These are phyloP conservation scores for Allolobophora icterica DNA, from an alignment of 2,888 invertebrate species.

Conservation along the genomic window DNA sequence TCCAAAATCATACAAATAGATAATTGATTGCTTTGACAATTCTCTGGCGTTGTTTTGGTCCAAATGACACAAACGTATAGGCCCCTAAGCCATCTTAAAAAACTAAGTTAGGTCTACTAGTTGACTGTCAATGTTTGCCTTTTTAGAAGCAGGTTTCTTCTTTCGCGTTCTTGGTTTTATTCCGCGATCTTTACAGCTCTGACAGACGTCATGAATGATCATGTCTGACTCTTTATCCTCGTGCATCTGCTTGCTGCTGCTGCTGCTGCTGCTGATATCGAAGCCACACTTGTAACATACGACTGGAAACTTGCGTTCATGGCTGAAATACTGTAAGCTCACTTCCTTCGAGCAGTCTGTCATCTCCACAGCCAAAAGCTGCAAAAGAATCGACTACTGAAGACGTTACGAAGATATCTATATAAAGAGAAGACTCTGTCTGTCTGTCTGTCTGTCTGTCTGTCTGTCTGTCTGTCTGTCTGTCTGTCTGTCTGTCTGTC, in stretches of 20 bases:
- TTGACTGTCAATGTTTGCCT: neutral
- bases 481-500: too few relatives aligned
- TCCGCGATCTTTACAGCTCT: neutral
- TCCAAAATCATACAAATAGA: neutral
- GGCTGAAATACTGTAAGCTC: neutral
- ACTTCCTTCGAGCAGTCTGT: conserved; percentile 2
- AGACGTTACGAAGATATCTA: neutral
- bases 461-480: too few relatives aligned
- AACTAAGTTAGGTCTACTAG: too few relatives aligned
- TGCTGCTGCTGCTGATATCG: conserved; percentile 5
- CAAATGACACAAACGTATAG: too few relatives aligned
- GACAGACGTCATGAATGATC: conserved; percentile 9
- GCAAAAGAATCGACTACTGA: neutral
- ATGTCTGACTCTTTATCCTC: neutral
- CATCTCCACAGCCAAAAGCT: neutral
- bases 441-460: too few relatives aligned
- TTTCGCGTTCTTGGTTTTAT: neutral
- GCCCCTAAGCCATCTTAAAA: too few relatives aligned
- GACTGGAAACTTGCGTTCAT: neutral
- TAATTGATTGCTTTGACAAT: too few relatives aligned
- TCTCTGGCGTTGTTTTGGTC: too few relatives aligned
- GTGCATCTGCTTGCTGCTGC: neutral
- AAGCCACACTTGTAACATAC: neutral
- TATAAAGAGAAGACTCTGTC: too few relatives aligned
- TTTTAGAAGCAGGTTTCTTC: neutral